A percentile compares a stretch with the other conserved stretches of the same genome.
Conservation (phyloP, 1,140 invertebrate species). For the Choristoneura fumiferana region DNA sequence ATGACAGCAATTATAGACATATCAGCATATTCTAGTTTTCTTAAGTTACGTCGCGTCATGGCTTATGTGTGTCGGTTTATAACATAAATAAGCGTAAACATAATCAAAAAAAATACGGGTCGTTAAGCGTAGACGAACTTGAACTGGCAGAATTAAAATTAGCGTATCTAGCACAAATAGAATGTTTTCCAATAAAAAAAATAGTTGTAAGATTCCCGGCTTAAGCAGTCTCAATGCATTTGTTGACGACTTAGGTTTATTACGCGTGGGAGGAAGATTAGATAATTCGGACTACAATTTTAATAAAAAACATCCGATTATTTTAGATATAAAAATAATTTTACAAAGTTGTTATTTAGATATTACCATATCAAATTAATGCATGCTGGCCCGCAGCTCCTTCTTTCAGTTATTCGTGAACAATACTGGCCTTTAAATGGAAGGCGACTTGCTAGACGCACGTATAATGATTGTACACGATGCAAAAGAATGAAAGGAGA, state of each 20-base stretch:
- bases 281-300: constrained; percentile 21
- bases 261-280: constrained; percentile 22
- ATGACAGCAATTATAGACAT: neutral
- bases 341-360: too few relatives aligned
- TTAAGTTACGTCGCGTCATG: neutral
- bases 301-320: too few relatives aligned
- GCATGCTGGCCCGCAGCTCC: constrained; percentile 19
- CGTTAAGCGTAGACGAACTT: neutral
- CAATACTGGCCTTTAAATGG: constrained; percentile 23
- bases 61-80: constrained; percentile 14
- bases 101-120: neutral
- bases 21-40: constrained; percentile 15
- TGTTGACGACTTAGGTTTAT: constrained; percentile 22
- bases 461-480: constrained; percentile 8
- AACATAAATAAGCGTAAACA: neutral
- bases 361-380: constrained; percentile 19
- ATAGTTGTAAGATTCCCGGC: neutral
- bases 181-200: constrained; percentile 19
- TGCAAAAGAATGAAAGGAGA: constrained; percentile 11
- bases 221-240: constrained; percentile 22
- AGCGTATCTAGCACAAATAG: constrained; percentile 13
- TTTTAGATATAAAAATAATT: too few relatives aligned
- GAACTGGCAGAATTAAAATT: constrained; percentile 6
- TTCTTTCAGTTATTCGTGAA: constrained; percentile 22
- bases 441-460: constrained; percentile 15